Evolutionary conservation across 1,140 invertebrate species (phyloP).

Genomic region (Drosophila tsacasi): DNA sequence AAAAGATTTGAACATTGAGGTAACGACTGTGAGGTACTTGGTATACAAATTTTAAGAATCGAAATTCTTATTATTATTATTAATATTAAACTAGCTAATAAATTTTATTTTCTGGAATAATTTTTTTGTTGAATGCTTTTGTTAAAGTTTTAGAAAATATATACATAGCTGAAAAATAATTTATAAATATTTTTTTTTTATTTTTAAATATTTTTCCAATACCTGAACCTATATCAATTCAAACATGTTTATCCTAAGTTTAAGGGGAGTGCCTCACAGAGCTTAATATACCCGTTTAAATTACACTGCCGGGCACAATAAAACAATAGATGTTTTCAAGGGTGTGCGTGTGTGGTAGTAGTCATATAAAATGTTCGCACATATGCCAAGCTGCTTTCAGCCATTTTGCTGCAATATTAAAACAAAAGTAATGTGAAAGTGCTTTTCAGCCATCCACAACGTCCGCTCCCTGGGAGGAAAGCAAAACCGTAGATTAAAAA

Average conservation of each 20-base stretch:
- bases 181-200: too few species aligned
- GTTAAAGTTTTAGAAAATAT: neutral
- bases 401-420: slow-evolving; percentile 76
- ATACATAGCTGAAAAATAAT: too few species aligned
- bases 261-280: neutral
- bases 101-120: neutral
- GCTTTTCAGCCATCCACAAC: slow-evolving; percentile 32
- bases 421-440: slow-evolving; percentile 75
- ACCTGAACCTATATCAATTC: neutral
- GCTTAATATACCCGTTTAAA: neutral
- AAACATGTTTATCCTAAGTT: neutral
- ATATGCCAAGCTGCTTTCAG: slow-evolving; percentile 74
- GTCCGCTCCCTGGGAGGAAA: slow-evolving; percentile 10
- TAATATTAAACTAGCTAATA: neutral
- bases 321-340: slow-evolving; percentile 67
- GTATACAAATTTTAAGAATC: neutral
- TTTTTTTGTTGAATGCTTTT: neutral
- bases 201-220: too few species aligned
- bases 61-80: neutral
- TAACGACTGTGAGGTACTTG: neutral
- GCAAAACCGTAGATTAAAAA: slow-evolving; percentile 64
- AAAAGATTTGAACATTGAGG: neutral
- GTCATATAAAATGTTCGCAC: slow-evolving; percentile 74
- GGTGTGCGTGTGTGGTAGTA: slow-evolving; percentile 28
- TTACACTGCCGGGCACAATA: slow-evolving; percentile 9